Conservation (phyloP, 2,797 vertebrate genomes). For the Artibeus jamaicensis region DNA sequence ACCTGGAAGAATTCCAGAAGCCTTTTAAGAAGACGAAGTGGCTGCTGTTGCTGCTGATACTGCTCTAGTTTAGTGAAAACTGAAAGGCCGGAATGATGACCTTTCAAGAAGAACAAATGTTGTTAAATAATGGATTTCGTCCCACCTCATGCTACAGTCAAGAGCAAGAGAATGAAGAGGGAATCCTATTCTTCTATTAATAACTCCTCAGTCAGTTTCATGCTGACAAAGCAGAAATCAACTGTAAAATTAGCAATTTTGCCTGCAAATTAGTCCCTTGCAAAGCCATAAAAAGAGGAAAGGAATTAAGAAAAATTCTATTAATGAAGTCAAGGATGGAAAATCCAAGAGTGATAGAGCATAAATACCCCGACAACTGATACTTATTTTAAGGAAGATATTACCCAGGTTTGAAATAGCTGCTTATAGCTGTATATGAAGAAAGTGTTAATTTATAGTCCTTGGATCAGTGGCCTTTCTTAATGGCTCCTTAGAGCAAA, state of each 20-base stretch:
- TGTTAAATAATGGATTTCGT: slow-evolving; percentile 77
- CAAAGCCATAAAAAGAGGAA: slow-evolving; percentile 74
- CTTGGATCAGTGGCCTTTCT: slow-evolving; percentile 68
- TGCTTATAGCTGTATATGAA: slow-evolving; percentile 42
- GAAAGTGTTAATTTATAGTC: slow-evolving; percentile 54
- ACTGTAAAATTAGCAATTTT: slow-evolving; percentile 82
- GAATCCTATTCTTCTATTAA: slow-evolving; percentile 79
- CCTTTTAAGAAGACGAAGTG: slow-evolving; percentile 43
- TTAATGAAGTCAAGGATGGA: slow-evolving; percentile 82
- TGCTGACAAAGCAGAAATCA: slow-evolving; percentile 83
- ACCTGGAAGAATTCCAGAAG: slow-evolving; percentile 50
- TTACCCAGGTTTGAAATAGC: slow-evolving; percentile 57
- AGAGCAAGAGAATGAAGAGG: slow-evolving; percentile 76
- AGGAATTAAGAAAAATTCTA: slow-evolving; percentile 78
- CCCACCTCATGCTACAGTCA: slow-evolving; percentile 62
- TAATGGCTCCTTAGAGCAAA: slow-evolving; percentile 72
- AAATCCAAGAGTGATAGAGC: slow-evolving; percentile 66
- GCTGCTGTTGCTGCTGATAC: slow-evolving; percentile 15
- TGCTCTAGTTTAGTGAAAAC: slow-evolving; percentile 63
- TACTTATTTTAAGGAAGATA: slow-evolving; percentile 45
- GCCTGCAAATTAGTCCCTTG: slow-evolving; percentile 81
- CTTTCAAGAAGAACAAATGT: slow-evolving; percentile 76
- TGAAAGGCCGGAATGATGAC: slow-evolving; percentile 67
- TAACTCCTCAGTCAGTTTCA: slow-evolving; percentile 73
- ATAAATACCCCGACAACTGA: slow-evolving; percentile 55